Conservation (phyloP, 2,888 invertebrate genomes). For the Steinernema scapterisci region DNA sequence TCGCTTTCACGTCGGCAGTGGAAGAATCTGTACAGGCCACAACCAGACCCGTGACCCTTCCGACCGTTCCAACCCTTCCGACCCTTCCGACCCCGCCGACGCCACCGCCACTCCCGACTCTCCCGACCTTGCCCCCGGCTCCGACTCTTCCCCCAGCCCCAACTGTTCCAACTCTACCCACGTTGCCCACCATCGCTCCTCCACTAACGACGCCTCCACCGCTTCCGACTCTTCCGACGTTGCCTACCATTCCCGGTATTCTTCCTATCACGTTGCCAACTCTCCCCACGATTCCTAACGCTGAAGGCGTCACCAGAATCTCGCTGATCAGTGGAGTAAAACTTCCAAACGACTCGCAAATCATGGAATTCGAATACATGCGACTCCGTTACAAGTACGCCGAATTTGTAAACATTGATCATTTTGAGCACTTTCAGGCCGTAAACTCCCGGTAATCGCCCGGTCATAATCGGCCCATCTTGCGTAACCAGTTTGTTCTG, state of each 20-base stretch:
- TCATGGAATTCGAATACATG: constrained; percentile 5
- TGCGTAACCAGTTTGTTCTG: not conserved
- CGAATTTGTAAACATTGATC: not conserved
- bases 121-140: not conserved
- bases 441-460: not conserved
- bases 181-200: not conserved
- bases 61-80: not conserved
- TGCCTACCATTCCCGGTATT: not conserved
- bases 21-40: too few species aligned
- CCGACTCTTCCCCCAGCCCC: not conserved
- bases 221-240: not conserved
- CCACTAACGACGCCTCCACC: not conserved
- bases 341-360: not conserved
- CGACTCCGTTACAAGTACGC: not conserved
- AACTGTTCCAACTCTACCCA: not conserved
- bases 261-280: not conserved
- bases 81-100: not conserved
- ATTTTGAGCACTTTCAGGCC: not conserved
- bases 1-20: too few species aligned
- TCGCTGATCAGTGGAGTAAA: not conserved
- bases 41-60: too few species aligned
- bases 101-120: not conserved
- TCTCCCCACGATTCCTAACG: not conserved
- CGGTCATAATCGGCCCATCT: not conserved
- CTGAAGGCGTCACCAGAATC: not conserved